These are phyloP conservation scores for Anthopleura sola DNA, from an alignment of 64 coral and sea anemone species.

Conservation along the genomic window DNA sequence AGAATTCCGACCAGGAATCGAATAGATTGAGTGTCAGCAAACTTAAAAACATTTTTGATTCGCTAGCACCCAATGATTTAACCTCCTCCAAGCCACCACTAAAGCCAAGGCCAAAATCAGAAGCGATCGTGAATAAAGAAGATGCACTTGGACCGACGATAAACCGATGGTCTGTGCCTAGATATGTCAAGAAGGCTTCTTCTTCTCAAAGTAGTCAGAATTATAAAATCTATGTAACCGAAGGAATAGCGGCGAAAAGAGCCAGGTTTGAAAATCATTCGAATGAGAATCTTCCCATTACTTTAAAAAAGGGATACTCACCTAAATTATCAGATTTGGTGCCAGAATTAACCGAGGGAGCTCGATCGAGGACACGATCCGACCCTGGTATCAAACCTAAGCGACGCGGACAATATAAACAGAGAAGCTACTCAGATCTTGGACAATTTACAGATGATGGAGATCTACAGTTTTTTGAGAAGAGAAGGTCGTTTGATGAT, in stretches of 20 bases:
- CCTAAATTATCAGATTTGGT: slow-evolving; percentile 81
- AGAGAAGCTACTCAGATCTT: background rate
- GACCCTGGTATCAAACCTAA: slow-evolving; percentile 42
- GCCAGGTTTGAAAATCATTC: slow-evolving; percentile 74
- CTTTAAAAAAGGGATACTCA: slow-evolving; percentile 40
- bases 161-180: slow-evolving; percentile 84
- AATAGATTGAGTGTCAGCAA: slow-evolving; percentile 76
- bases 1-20: slow-evolving; percentile 7
- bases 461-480: background rate
- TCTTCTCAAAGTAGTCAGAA: slow-evolving; percentile 16
- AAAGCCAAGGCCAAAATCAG: slow-evolving; percentile 45
- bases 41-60: slow-evolving; percentile 89
- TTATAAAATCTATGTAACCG: slow-evolving; percentile 75
- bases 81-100: slow-evolving; percentile 1
- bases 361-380: slow-evolving; percentile 48
- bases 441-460: background rate
- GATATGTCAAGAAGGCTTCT: slow-evolving; percentile 73
- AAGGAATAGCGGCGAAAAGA: slow-evolving; percentile 78
- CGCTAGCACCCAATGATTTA: slow-evolving; percentile 58
- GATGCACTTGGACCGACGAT: background rate
- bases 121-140: slow-evolving; percentile 28
- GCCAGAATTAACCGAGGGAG: slow-evolving; percentile 56
- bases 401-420: background rate
- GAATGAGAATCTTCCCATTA: slow-evolving; percentile 39
- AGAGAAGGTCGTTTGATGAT: slow-evolving; percentile 52